Conservation (phyloP, 2,888 invertebrate species). For the Meiosimyza platycephala region DNA sequence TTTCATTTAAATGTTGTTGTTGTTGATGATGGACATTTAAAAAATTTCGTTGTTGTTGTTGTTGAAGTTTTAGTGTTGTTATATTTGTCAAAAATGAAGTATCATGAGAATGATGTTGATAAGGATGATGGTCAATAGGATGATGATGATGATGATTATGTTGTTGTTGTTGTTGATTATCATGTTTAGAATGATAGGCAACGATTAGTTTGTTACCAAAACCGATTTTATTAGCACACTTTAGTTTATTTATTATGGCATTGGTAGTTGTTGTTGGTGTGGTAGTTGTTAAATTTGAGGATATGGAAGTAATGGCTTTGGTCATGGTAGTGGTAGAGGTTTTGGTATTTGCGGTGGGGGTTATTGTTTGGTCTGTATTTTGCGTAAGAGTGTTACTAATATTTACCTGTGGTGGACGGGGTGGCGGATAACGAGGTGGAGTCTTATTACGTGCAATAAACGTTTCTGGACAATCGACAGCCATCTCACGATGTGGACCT, state of each 20-base stretch:
- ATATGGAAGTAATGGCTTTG: conserved; percentile 42
- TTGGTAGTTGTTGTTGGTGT: conserved; percentile 38
- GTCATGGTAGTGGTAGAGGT: conserved; percentile 37
- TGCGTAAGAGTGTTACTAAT: conserved; percentile 36
- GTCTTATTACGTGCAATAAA: conserved; percentile 92
- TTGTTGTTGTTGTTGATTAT: conserved; percentile 43
- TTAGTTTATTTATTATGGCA: conserved; percentile 24
- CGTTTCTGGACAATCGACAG: conserved; percentile 96
- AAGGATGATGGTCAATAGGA: conserved; percentile 44
- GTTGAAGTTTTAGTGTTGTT: conserved; percentile 3
- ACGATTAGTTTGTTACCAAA: conserved; percentile 54
- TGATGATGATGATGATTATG: conserved; percentile 43
- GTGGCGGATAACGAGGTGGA: conserved; percentile 89
- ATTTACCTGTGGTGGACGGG: conserved; percentile 76
- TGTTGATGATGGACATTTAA: conserved; percentile 7
- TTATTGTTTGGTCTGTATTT: conserved; percentile 34
- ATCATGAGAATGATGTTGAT: conserved; percentile 4
- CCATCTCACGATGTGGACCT: conserved; percentile 97
- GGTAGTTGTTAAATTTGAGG: conserved; percentile 37
- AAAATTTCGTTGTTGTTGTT: conserved; percentile 22
- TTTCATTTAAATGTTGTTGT: conserved; percentile 38
- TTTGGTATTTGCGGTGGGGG: conserved; percentile 33
- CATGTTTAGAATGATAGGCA: conserved; percentile 61
- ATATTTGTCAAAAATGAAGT: neutral
- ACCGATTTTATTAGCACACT: conserved; percentile 19